Evolutionary conservation across 1,140 invertebrate genomes (phyloP).

Genomic region (Marisa cornuarietis): DNA sequence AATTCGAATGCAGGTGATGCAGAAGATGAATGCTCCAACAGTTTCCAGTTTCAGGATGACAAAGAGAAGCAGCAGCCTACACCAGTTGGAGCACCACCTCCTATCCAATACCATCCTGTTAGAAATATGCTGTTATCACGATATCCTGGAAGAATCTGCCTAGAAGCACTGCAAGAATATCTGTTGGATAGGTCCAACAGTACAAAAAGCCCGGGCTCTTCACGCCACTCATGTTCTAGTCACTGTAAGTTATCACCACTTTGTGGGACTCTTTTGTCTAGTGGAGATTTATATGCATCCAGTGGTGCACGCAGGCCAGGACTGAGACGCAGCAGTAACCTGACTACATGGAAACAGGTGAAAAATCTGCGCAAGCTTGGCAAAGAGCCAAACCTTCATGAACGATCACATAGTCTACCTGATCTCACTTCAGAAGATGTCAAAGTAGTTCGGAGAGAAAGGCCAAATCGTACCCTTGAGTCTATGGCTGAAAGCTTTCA

Average conservation of each 20-base stretch:
- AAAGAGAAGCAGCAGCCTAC: background rate
- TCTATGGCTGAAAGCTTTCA: conserved; percentile 53
- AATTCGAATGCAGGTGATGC: conserved; percentile 43
- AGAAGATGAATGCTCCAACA: conserved; percentile 53
- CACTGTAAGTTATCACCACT: conserved; percentile 34
- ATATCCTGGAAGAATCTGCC: conserved; percentile 26
- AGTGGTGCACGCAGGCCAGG: conserved; percentile 4
- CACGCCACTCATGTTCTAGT: conserved; percentile 25
- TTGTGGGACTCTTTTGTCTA: conserved; percentile 33
- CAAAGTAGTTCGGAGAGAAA: conserved; percentile 7
- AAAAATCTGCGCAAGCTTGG: conserved; percentile 51
- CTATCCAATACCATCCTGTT: background rate
- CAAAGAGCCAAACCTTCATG: conserved; percentile 33
- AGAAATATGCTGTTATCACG: conserved; percentile 21
- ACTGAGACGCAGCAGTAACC: conserved; percentile 19
- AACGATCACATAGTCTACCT: conserved; percentile 52
- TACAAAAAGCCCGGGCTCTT: conserved; percentile 2
- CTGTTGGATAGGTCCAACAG: conserved; percentile 25
- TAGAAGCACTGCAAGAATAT: conserved; percentile 34
- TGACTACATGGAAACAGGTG: conserved; percentile 40
- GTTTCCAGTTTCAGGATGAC: conserved; percentile 54
- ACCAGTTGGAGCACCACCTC: background rate
- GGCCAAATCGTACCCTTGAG: conserved; percentile 13
- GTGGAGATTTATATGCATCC: conserved; percentile 28
- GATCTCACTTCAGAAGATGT: conserved; percentile 43